Evolutionary conservation across 2,797 vertebrate genomes (phyloP), one percentile per base, ranked within the genome.

Genomic region (Oryzias dopingdopingensis): DNA sequence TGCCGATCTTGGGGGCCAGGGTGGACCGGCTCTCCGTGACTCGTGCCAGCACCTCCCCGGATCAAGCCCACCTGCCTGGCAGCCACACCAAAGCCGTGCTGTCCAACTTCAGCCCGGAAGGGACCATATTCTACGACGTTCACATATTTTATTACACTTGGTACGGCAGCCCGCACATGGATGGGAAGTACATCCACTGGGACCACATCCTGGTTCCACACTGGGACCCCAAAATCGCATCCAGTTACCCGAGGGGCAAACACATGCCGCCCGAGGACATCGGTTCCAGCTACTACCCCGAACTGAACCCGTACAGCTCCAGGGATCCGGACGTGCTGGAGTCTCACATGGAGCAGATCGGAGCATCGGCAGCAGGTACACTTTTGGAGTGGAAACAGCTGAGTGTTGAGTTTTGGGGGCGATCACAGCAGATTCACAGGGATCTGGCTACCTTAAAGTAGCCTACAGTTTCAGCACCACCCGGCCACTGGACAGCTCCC

Each of bases 141-240:
- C 95, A 95, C 37, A 92, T 94, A 62, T 96, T 95, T 76, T 96
- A 95, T 81, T 94, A 94, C 80, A 89, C 86, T 62, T 95, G 94
- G 94, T 97, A 94, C 32, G 94, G 94, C 17, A 94, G 81, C 53
- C 92, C 91, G 0, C 78, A 84, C 7, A 81, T 88, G 79, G 92
- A 95, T 65, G 89, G 89, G 1, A 92, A 87, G 70, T 95, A 93
- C 77, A 79, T 93, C 20, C 95, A 95, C 73, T 96, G 95, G 95
- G 94, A 96, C 79, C 95, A 95, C 70, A 89, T 93, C 67, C 90
- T 96, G 72, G 93, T 96, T 41, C 94, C 93, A 2, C 94, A 96
- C 86, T 96, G 95, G 95, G 95, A 96, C 83, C 92, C 94, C 47
- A 95, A 96, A 78, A 93, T 96, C 57, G 93, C 95, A 0, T 92